These are phyloP conservation scores for Lepas anatifera DNA, from an alignment of 2,888 invertebrate genomes.

Conservation along the genomic window DNA sequence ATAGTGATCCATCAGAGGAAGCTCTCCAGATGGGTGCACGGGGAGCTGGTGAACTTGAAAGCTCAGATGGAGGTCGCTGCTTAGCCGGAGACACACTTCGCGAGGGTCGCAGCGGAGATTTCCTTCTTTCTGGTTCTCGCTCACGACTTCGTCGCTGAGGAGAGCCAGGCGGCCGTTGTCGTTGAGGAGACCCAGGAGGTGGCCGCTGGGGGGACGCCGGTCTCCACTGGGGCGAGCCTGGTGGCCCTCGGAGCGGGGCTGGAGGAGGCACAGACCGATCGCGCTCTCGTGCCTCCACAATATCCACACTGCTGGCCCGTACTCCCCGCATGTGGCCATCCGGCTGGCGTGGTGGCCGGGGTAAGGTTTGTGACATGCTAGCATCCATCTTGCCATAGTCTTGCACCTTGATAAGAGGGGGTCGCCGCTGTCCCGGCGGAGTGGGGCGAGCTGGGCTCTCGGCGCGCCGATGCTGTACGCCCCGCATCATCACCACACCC, in stretches of 20 bases:
- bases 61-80: not conserved
- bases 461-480: not conserved
- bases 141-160: no score
- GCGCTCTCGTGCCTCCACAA: not conserved
- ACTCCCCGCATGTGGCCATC: not conserved
- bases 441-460: not conserved
- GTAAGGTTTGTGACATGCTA: not conserved
- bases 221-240: no score
- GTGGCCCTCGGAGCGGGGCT: no score
- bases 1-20: not conserved
- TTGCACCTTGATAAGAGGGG: no score
- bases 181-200: no score
- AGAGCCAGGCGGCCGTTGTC: no score
- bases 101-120: not conserved
- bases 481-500: not conserved
- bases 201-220: no score
- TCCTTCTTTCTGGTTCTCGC: not conserved
- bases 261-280: no score
- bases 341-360: not conserved
- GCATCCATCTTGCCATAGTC: no score
- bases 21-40: not conserved
- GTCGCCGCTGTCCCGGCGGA: no score
- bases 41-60: not conserved
- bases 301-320: not conserved
- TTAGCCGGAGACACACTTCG: slow-evolving; percentile 1